Conservation (phyloP, 2,888 invertebrate genomes). For the Anthrax anthrax region DNA sequence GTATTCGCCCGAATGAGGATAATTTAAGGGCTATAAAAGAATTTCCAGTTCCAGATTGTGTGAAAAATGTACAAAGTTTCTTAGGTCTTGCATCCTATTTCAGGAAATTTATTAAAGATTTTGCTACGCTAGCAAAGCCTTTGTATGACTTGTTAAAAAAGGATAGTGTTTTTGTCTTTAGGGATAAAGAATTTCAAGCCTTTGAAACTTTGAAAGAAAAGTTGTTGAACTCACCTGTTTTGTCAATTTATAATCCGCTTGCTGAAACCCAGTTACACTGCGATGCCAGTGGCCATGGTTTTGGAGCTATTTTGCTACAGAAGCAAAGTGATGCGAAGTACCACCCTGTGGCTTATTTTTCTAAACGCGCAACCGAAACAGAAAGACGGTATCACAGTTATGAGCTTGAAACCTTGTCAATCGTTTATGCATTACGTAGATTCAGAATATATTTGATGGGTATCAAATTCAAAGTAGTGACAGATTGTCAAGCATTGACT, state of each 20-base stretch:
- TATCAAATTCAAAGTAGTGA: no score
- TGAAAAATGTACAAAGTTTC: not conserved
- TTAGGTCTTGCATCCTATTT: conserved; percentile 3
- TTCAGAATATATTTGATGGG: no score
- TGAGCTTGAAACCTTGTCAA: no score
- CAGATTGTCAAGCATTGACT: no score
- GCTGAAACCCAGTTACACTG: conserved; percentile 16
- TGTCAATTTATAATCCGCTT: conserved; percentile 17
- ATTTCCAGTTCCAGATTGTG: conserved; percentile 1
- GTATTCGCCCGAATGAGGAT: not conserved
- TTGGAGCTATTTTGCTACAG: conserved; percentile 5
- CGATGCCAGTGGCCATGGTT: conserved; percentile 14
- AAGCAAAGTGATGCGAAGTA: conserved; percentile 9
- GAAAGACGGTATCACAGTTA: no score
- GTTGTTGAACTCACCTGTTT: conserved; percentile 11
- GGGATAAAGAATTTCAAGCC: no score
- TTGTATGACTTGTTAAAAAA: conserved; percentile 9
- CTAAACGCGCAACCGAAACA: no score
- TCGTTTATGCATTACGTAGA: no score
- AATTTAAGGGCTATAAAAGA: no score
- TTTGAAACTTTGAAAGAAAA: conserved; percentile 12
- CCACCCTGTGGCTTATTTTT: conserved; percentile 18
- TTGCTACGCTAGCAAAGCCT: conserved; percentile 16
- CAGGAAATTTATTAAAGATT: no score
- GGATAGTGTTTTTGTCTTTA: conserved; percentile 11